Base-by-base conservation (phyloP, 2,113 vertebrate species). In the Murina feae region DNA sequence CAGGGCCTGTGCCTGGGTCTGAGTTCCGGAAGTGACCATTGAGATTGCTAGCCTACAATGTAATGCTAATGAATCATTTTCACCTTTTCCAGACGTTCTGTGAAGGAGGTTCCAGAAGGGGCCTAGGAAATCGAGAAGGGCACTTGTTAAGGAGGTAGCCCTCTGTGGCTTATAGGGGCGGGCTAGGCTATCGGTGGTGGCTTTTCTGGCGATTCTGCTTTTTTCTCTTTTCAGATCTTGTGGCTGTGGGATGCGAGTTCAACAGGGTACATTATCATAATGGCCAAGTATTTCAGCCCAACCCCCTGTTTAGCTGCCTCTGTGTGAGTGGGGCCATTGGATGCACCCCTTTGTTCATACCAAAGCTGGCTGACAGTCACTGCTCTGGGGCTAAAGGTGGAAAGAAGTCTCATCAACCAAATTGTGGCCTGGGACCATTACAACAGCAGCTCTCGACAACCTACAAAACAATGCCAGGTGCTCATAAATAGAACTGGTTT, bases 241-340 rank as follows among this genome's bases (percentile, higher is more conserved):
- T 99, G 97, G 99, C 98, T 32, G 99, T 99, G 93, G 99, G 99
- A 93, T 99, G 99, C 86, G 99, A 99, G 96, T 97, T 99, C 96
- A 99, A 98, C 83, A 98, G 99, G 55, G 94, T 97, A 53, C 98
- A 99, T 95, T 99, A 99, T 86, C 98, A 98, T 84, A 99, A 99
- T 0, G 99, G 99, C 17, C 98, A 99, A 95, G 98, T 97, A 23
- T 99, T 99, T 97, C 99, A 99, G 92, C 98, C 99, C 76, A 99
- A 98, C 94, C 98, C 98, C 0, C 97, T 99, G 30, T 99, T 99
- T 55, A 99, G 99, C 91, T 99, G 99, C 97, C 98, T 99, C 13
- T 99, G 99, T 96, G 98, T 99, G 68, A 99, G 98, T 1, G 99
- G 99, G 14, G 98, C 98, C 5, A 99, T 99, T 5, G 99, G 99